phyloP scores from a whole-genome alignment of 2,113 vertebrate genomes.

The Haemorhous mexicanus region DNA sequence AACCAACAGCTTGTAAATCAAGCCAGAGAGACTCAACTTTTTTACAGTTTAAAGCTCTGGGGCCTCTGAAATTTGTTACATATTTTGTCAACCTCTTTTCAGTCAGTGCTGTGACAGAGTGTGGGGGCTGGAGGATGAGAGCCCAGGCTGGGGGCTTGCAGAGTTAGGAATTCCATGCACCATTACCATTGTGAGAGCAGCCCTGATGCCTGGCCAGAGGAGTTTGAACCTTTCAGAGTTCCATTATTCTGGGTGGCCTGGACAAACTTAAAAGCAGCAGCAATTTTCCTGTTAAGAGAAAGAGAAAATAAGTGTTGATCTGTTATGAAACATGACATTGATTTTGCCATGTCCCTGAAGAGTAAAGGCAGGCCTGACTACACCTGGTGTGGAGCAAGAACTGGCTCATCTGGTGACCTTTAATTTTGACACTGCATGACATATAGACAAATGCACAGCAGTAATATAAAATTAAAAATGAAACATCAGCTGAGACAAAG shows the following conservation, averaged over 20 bases:
- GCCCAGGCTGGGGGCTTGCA: not conserved
- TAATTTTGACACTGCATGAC: not conserved
- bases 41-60: not conserved
- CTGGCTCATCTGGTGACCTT: not conserved
- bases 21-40: not conserved
- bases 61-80: not conserved
- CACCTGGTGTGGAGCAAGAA: not conserved
- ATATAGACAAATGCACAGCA: not conserved
- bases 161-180: not conserved
- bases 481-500: not conserved
- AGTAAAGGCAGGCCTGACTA: not conserved
- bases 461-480: not conserved
- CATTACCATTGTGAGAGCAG: conserved; percentile 94
- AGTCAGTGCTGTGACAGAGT: not conserved
- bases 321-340: not conserved
- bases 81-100: not conserved
- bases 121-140: not conserved
- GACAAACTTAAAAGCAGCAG: conserved; percentile 94
- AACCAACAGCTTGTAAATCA: not conserved
- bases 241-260: conserved; percentile 94
- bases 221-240: conserved; percentile 91
- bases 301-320: conserved; percentile 19
- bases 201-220: conserved; percentile 86
- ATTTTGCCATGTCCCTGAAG: not conserved
- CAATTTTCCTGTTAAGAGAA: conserved; percentile 89